Conservation (phyloP, 2,888 invertebrate species). For the Drosophila emarginata region DNA sequence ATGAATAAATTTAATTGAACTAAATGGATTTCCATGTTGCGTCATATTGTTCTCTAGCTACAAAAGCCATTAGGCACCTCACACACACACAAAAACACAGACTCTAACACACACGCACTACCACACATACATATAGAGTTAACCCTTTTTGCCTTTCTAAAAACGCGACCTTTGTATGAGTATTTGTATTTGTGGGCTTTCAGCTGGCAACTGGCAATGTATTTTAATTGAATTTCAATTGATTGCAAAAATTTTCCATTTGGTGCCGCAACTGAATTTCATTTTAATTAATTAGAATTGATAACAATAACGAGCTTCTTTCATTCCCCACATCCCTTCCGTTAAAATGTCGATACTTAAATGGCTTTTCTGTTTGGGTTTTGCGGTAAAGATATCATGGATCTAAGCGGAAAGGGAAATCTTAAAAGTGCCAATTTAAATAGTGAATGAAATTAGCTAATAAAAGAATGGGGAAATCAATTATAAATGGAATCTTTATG, state of each 20-base stretch:
- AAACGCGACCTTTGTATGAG: constrained; percentile 33
- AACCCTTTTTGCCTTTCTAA: constrained; percentile 34
- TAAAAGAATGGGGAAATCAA: constrained; percentile 5
- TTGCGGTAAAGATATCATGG: constrained; percentile 9
- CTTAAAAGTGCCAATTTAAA: constrained; percentile 3
- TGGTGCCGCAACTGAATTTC: constrained; percentile 58
- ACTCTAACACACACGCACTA: constrained; percentile 1
- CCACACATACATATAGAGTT: constrained; percentile 13
- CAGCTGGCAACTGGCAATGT: constrained; percentile 46
- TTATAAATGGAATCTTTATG: constrained; percentile 32
- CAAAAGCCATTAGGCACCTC: constrained; percentile 56
- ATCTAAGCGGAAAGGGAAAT: constrained; percentile 14
- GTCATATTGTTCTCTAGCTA: constrained; percentile 22
- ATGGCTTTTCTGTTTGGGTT: constrained; percentile 31
- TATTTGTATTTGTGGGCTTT: constrained; percentile 34
- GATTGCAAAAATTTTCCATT: constrained; percentile 68
- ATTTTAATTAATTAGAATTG: constrained; percentile 74
- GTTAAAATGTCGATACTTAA: constrained; percentile 35
- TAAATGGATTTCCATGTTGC: constrained; percentile 62
- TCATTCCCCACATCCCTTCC: not conserved
- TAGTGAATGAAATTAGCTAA: constrained; percentile 17
- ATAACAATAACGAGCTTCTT: constrained; percentile 57
- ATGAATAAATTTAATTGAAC: constrained; percentile 72
- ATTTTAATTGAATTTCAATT: constrained; percentile 78
- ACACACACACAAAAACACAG: constrained; percentile 16